Evolutionary conservation across 1,140 invertebrate species (phyloP).

Genomic region (Drosophila teissieri): DNA sequence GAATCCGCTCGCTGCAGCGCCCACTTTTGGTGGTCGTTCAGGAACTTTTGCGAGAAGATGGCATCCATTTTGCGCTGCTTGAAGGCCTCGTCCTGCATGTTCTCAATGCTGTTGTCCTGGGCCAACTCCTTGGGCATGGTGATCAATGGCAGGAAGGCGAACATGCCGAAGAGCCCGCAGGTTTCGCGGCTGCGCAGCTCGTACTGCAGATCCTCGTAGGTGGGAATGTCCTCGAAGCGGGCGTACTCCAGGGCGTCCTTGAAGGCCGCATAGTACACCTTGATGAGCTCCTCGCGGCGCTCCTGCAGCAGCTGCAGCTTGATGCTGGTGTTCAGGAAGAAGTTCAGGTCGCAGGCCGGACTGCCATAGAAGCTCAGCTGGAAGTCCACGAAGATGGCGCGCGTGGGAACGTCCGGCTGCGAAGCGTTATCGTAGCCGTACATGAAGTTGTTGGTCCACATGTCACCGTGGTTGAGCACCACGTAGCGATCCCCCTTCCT

Average conservation of each 20-base stretch:
- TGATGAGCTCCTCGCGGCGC: conserved; percentile 80
- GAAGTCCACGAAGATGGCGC: conserved; percentile 86
- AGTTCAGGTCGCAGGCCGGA: conserved; percentile 77
- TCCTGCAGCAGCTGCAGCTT: conserved; percentile 65
- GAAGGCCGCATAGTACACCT: conserved; percentile 73
- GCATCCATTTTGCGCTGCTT: conserved; percentile 57
- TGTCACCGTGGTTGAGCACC: conserved; percentile 88
- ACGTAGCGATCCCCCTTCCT: conserved; percentile 66
- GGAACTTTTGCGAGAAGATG: conserved; percentile 57
- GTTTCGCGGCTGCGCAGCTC: conserved; percentile 75
- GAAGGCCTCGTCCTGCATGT: conserved; percentile 59
- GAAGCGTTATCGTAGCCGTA: conserved; percentile 86
- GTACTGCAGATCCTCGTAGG: conserved; percentile 75
- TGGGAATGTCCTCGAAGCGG: conserved; percentile 84
- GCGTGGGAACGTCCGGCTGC: conserved; percentile 81
- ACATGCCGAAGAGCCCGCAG: conserved; percentile 69
- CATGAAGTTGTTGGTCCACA: conserved; percentile 89
- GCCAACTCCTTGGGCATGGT: conserved; percentile 69
- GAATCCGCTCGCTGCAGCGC: conserved; percentile 59
- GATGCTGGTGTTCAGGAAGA: conserved; percentile 74
- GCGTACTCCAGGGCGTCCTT: conserved; percentile 77
- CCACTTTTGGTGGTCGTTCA: conserved; percentile 67
- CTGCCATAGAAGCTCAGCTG: conserved; percentile 77
- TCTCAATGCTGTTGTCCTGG: conserved; percentile 69
- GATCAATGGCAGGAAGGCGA: conserved; percentile 71